Conservation (phyloP, 2,888 invertebrate genomes). For the Amphipyra berbera region DNA sequence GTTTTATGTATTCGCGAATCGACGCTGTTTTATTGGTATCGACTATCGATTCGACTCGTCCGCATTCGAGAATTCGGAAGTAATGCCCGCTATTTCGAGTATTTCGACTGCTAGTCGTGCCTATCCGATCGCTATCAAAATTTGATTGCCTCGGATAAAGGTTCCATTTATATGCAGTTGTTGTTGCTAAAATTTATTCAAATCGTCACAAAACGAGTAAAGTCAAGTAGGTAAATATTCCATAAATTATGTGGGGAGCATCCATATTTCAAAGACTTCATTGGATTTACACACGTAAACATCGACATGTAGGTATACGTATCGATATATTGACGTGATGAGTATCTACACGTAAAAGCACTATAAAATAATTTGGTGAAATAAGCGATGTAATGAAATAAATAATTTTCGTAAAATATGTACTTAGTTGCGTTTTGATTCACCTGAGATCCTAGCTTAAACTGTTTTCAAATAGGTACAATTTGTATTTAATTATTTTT, state of each 20-base stretch:
- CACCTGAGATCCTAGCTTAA: too few relatives aligned
- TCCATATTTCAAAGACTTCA: slow-evolving; percentile 61
- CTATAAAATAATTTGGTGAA: slow-evolving; percentile 19
- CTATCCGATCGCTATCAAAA: slow-evolving; percentile 84
- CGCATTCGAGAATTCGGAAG: slow-evolving; percentile 84
- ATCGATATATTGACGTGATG: slow-evolving; percentile 43
- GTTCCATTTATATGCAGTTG: slow-evolving; percentile 76
- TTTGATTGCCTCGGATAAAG: slow-evolving; percentile 80
- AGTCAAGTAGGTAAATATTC: slow-evolving; percentile 53
- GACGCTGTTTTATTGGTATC: slow-evolving; percentile 87
- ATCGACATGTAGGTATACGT: slow-evolving; percentile 45
- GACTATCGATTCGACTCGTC: slow-evolving; percentile 84
- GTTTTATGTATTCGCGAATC: slow-evolving; percentile 89
- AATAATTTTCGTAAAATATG: too few relatives aligned
- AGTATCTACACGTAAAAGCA: slow-evolving; percentile 15
- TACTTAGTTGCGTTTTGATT: too few relatives aligned
- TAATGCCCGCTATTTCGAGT: slow-evolving; percentile 82
- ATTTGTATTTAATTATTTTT: too few relatives aligned
- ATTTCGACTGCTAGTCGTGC: slow-evolving; percentile 80
- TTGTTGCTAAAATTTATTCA: slow-evolving; percentile 65
- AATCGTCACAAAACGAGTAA: slow-evolving; percentile 58
- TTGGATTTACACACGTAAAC: slow-evolving; percentile 60
- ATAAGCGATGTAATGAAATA: too few relatives aligned
- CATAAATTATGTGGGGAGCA: slow-evolving; percentile 53
- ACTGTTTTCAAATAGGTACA: too few relatives aligned